Evolutionary conservation across 2,113 vertebrate genomes (phyloP).

Genomic region (Tringa solitaria): DNA sequence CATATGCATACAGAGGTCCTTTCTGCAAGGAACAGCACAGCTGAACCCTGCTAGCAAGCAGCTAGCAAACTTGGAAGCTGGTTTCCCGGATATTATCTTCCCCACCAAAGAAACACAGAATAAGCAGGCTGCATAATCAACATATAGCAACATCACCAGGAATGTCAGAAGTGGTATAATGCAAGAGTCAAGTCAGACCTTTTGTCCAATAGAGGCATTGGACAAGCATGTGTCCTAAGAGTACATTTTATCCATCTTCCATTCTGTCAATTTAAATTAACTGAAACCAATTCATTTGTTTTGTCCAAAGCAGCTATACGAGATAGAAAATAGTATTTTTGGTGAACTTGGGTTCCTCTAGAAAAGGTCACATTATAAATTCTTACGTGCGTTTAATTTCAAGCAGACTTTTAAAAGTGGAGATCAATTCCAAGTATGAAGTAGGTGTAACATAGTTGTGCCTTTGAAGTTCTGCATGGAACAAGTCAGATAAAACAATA

Average conservation of each 20-base stretch:
- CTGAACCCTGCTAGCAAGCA: background rate
- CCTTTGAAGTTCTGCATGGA: constrained; percentile 81
- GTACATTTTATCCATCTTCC: background rate
- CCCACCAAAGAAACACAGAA: background rate
- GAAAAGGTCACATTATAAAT: background rate
- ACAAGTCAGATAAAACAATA: constrained; percentile 78
- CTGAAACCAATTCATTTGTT: background rate
- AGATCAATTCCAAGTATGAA: constrained; percentile 92
- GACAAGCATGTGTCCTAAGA: background rate
- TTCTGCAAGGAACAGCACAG: background rate
- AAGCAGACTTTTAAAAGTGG: constrained; percentile 87
- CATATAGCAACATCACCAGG: background rate
- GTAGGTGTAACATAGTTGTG: constrained; percentile 93
- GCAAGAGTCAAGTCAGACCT: background rate
- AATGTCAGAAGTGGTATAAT: background rate
- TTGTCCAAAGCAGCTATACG: background rate
- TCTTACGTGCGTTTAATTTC: constrained; percentile 83
- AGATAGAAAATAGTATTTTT: background rate
- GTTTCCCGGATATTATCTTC: background rate
- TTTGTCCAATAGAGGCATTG: background rate
- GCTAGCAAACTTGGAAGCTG: background rate
- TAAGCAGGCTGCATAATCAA: background rate
- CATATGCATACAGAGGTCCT: background rate
- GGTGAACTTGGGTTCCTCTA: background rate
- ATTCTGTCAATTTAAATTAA: background rate